These are phyloP conservation scores for Galeruca laticollis DNA, from an alignment of 2,888 invertebrate genomes.

Conservation along the genomic window DNA sequence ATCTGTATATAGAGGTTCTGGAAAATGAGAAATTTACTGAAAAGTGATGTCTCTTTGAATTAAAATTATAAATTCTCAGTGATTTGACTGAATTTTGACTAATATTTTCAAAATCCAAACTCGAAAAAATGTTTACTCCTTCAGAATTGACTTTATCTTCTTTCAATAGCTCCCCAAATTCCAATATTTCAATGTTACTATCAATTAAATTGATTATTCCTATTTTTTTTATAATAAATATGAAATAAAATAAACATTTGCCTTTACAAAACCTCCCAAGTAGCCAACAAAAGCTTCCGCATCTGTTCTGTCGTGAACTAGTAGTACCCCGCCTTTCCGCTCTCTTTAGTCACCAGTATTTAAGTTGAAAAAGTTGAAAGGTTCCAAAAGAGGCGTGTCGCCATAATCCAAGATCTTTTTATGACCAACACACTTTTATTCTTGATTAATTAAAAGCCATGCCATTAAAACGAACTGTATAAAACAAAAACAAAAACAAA, in stretches of 20 bases:
- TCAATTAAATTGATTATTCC: too few species aligned
- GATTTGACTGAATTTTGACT: too few species aligned
- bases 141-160: too few species aligned
- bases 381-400: slow-evolving; percentile 37
- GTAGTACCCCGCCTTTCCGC: slow-evolving; percentile 40
- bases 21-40: too few species aligned
- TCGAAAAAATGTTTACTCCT: too few species aligned
- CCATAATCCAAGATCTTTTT: slow-evolving; percentile 34
- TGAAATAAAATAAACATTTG: background rate
- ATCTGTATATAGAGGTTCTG: too few species aligned
- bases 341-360: slow-evolving; percentile 27
- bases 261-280: background rate
- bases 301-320: slow-evolving; percentile 45
- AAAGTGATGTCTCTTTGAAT: too few species aligned
- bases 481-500: slow-evolving; percentile 50
- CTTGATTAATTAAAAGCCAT: slow-evolving; percentile 43
- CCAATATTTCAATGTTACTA: too few species aligned
- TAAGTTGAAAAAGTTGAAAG: slow-evolving; percentile 18
- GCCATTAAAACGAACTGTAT: slow-evolving; percentile 42
- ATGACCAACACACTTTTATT: slow-evolving; percentile 36
- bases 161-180: too few species aligned
- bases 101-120: too few species aligned
- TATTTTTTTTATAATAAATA: background rate
- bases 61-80: too few species aligned
- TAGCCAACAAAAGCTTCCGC: slow-evolving; percentile 28